Percentiles rank a stretch among this genome's conserved stretches.
phyloP scores from a whole-genome alignment of 2,888 invertebrate genomes.

The Ectobius pallidus region DNA sequence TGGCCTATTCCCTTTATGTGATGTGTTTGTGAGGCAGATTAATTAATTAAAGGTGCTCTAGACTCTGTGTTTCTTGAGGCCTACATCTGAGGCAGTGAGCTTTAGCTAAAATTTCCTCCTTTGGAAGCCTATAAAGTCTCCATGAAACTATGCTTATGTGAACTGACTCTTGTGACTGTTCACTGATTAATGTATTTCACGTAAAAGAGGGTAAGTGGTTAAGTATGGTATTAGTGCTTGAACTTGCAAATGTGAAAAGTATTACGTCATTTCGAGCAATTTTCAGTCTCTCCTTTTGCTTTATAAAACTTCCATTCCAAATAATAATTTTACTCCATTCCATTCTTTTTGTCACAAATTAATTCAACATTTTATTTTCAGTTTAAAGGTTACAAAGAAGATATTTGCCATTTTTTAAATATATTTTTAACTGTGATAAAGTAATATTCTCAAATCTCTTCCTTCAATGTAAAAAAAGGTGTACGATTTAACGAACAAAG shows the following conservation, averaged over 20 bases:
- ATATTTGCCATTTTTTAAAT: too few relatives aligned
- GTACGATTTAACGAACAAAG: too few relatives aligned
- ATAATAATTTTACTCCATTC: neutral
- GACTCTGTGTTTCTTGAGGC: neutral
- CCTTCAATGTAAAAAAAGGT: too few relatives aligned
- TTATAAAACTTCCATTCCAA: slow-evolving; percentile 4
- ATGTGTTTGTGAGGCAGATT: neutral
- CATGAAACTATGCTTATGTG: slow-evolving; percentile 1
- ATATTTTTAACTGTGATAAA: too few relatives aligned
- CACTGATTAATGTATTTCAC: slow-evolving; percentile 10
- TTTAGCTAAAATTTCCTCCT: slow-evolving; percentile 3
- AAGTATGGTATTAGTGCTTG: too few relatives aligned
- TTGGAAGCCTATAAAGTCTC: slow-evolving; percentile 3
- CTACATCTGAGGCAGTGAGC: slow-evolving; percentile 4
- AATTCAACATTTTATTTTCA: too few relatives aligned
- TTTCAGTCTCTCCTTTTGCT: neutral
- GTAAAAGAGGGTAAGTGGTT: too few relatives aligned
- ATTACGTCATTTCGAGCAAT: neutral
- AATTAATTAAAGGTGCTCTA: neutral
- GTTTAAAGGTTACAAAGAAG: too few relatives aligned
- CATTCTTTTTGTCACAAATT: neutral
- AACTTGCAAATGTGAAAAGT: neutral
- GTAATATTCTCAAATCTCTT: too few relatives aligned
- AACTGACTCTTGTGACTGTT: slow-evolving; percentile 2
- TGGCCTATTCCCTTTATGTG: neutral